Evolutionary conservation across 2,888 invertebrate species (phyloP).

Genomic region (Zygaena filipendulae): DNA sequence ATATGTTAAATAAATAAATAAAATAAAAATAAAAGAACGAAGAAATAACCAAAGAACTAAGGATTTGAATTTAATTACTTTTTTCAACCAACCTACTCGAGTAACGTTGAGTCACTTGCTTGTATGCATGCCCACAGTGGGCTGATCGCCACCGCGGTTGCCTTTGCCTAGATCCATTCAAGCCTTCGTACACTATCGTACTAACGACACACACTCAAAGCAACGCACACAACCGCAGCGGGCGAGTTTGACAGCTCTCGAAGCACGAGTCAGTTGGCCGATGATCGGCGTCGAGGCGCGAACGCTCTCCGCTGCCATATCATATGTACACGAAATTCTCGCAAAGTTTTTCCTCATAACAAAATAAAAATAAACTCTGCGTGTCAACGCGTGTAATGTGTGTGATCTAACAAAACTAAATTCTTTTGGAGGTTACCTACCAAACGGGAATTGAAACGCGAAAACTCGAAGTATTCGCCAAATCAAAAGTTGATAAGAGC

Average conservation of each 20-base stretch:
- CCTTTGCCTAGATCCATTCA: constrained; percentile 37
- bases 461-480: background rate
- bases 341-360: constrained; percentile 27
- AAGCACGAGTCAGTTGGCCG: constrained; percentile 52
- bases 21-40: too few relatives aligned
- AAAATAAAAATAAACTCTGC: constrained; percentile 49
- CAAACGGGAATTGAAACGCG: constrained; percentile 11
- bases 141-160: constrained; percentile 17
- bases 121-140: constrained; percentile 18
- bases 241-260: constrained; percentile 59
- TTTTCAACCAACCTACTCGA: constrained; percentile 34
- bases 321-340: constrained; percentile 38
- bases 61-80: too few relatives aligned
- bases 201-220: constrained; percentile 23
- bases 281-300: constrained; percentile 57
- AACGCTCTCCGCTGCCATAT: constrained; percentile 43
- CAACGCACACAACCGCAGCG: constrained; percentile 17
- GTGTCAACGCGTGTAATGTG: constrained; percentile 46
- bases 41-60: too few relatives aligned
- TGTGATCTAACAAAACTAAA: constrained; percentile 26
- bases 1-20: too few relatives aligned
- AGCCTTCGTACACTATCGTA: constrained; percentile 30
- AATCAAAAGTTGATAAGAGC: constrained; percentile 13
- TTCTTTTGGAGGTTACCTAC: constrained; percentile 25
- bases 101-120: constrained; percentile 30